Percentiles rank a stretch among this genome's conserved stretches.
Evolutionary conservation across 2,888 invertebrate species (phyloP).

Genomic region (Villa cingulata): DNA sequence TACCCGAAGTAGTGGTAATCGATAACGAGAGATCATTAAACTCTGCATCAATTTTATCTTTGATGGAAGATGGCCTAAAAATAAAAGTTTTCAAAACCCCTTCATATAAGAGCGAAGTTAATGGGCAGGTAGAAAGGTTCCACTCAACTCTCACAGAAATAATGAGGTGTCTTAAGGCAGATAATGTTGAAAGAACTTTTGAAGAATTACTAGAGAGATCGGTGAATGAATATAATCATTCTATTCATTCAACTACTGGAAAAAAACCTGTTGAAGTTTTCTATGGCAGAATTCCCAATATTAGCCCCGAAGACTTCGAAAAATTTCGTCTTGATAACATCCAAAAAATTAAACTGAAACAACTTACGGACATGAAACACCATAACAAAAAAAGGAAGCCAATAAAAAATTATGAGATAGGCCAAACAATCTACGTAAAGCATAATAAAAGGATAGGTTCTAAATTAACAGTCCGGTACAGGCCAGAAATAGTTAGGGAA

Average conservation of each 20-base stretch:
- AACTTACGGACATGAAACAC: neutral
- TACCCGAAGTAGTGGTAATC: slow-evolving; percentile 10
- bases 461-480: slow-evolving; percentile 10
- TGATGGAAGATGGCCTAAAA: slow-evolving; percentile 4
- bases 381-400: neutral
- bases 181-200: neutral
- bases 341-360: slow-evolving; percentile 9
- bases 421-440: slow-evolving; percentile 6
- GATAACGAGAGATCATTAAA: slow-evolving; percentile 8
- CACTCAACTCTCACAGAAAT: slow-evolving; percentile 8
- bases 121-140: slow-evolving; percentile 5
- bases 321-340: slow-evolving; percentile 5
- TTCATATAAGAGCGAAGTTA: slow-evolving; percentile 6
- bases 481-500: neutral
- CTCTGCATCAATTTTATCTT: slow-evolving; percentile 1
- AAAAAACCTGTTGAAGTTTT: neutral
- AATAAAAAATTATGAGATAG: slow-evolving; percentile 9
- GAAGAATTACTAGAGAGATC: neutral
- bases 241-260: neutral
- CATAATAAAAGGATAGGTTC: neutral
- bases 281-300: neutral
- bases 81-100: slow-evolving; percentile 3
- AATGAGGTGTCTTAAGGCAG: slow-evolving; percentile 2
- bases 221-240: slow-evolving; percentile 3
- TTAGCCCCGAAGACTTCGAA: slow-evolving; percentile 9